These are phyloP conservation scores for Cephus runcator DNA, from an alignment of 2,888 invertebrate species.

Conservation along the genomic window DNA sequence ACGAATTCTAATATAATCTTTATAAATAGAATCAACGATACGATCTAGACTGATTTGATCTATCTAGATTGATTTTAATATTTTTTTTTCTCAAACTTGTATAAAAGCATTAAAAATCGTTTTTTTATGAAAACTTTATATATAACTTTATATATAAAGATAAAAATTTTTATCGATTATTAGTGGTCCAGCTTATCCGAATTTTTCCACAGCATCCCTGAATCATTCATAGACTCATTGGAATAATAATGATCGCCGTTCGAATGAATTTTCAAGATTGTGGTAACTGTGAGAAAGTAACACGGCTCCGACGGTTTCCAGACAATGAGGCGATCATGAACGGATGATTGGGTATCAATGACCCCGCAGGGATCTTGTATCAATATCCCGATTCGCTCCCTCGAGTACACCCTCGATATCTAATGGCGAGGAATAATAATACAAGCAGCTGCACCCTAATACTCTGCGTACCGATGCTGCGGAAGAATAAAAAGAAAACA, in stretches of 20 bases:
- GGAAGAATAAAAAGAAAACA: neutral
- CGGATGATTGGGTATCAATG: constrained; percentile 63
- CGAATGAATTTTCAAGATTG: constrained; percentile 51
- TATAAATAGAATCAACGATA: neutral
- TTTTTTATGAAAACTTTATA: neutral
- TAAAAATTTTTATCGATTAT: neutral
- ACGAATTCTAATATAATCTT: neutral
- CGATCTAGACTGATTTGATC: neutral
- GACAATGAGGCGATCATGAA: constrained; percentile 51
- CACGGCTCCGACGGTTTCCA: constrained; percentile 42
- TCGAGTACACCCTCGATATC: constrained; percentile 47
- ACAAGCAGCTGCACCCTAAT: neutral
- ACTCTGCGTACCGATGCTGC: neutral
- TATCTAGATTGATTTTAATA: too few relatives aligned
- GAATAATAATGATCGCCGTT: neutral
- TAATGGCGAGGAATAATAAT: constrained; percentile 38
- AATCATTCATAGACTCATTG: neutral
- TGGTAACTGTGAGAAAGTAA: constrained; percentile 54
- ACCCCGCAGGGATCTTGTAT: constrained; percentile 47
- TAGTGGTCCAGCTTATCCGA: neutral
- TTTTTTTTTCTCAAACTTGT: too few relatives aligned
- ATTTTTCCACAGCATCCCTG: neutral
- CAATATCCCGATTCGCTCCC: constrained; percentile 38
- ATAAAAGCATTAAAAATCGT: neutral
- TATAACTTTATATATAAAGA: neutral